phyloP scores from a whole-genome alignment of 2,888 invertebrate species.

The Drosophila paranaensis region DNA sequence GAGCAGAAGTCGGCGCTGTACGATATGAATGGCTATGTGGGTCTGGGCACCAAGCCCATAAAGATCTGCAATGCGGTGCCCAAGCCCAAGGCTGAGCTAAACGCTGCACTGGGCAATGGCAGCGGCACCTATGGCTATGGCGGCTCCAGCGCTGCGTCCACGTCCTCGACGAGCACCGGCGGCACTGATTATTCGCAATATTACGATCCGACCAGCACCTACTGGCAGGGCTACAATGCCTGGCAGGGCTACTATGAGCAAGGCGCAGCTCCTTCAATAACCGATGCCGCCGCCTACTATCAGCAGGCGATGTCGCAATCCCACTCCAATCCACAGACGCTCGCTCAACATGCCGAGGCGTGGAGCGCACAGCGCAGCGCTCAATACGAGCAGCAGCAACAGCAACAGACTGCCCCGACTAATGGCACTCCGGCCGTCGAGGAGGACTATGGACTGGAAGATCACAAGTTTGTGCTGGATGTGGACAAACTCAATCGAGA shows the following conservation, averaged over 20 bases:
- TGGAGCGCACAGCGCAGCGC: conserved; percentile 86
- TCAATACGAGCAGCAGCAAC: conserved; percentile 82
- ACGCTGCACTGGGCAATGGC: conserved; percentile 71
- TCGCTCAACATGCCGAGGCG: conserved; percentile 85
- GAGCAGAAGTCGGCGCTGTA: conserved; percentile 96
- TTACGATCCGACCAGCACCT: conserved; percentile 91
- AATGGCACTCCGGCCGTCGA: conserved; percentile 83
- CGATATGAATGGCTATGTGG: conserved; percentile 96
- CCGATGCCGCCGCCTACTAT: conserved; percentile 81
- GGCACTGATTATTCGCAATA: conserved; percentile 89
- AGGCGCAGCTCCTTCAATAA: conserved; percentile 71
- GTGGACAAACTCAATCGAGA: conserved; percentile 92
- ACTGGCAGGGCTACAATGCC: conserved; percentile 94
- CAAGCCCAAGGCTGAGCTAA: conserved; percentile 88
- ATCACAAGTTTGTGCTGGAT: conserved; percentile 91
- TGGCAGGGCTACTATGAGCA: conserved; percentile 92
- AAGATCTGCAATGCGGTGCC: conserved; percentile 97
- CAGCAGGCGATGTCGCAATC: conserved; percentile 84
- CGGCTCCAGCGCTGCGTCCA: conserved; percentile 50
- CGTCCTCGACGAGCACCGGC: conserved; percentile 67
- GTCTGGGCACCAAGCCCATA: conserved; percentile 93
- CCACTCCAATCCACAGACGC: conserved; percentile 82
- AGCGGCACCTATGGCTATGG: conserved; percentile 82
- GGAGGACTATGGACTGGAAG: conserved; percentile 92
- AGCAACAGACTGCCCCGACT: conserved; percentile 69